A percentile compares a stretch with the other conserved stretches of the same genome.
Conservation (phyloP, 2,797 vertebrate species). For the Coreius guichenoti region DNA sequence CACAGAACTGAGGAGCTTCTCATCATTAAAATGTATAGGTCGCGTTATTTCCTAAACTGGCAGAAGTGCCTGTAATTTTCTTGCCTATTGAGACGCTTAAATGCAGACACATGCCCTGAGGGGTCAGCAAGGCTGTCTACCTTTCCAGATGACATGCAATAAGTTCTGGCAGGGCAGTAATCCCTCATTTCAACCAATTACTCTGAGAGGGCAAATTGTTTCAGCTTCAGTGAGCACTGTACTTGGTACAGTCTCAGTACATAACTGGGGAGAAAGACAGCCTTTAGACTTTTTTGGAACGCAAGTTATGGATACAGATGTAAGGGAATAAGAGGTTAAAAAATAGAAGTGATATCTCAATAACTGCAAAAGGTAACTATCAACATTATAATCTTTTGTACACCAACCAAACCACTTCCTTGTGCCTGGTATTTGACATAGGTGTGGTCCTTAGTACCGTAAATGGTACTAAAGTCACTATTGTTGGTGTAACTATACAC, state of each 20-base stretch:
- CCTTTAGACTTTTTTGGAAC: background rate
- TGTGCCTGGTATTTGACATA: constrained; percentile 31
- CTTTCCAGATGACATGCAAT: constrained; percentile 61
- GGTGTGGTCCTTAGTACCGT: background rate
- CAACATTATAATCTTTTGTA: background rate
- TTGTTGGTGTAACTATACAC: constrained; percentile 41
- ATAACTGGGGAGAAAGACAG: constrained; percentile 42
- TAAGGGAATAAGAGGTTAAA: background rate
- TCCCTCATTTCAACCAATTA: constrained; percentile 75
- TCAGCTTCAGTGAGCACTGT: constrained; percentile 49
- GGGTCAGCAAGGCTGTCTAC: constrained; percentile 51
- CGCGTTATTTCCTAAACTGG: background rate
- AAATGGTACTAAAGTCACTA: background rate
- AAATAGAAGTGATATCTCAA: background rate
- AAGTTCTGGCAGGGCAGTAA: constrained; percentile 69
- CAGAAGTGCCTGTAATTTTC: constrained; percentile 10
- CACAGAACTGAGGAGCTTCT: background rate
- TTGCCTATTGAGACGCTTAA: constrained; percentile 18
- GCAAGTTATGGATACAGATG: background rate
- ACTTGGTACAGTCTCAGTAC: constrained; percentile 46
- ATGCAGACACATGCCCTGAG: constrained; percentile 45
- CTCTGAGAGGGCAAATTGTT: constrained; percentile 66
- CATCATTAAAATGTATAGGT: constrained; percentile 28
- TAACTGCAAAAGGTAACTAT: background rate
- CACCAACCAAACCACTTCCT: constrained; percentile 32